Evolutionary conservation across 1,140 invertebrate species (phyloP).

Genomic region (Aphaenogaster rudis): DNA sequence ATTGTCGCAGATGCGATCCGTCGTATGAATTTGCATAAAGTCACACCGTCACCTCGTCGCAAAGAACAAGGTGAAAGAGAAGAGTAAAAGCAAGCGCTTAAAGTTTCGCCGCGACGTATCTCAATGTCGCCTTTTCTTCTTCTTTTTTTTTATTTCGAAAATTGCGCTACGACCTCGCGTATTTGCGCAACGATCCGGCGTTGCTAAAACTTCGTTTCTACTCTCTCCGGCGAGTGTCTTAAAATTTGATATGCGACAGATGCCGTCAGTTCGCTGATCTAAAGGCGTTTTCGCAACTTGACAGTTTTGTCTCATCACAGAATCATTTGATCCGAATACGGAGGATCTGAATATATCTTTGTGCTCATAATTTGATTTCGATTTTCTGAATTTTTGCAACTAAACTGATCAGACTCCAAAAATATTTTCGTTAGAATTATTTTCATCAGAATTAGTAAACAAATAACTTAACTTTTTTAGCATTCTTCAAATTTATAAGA

Average conservation of each 20-base stretch:
- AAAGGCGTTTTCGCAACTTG: background rate
- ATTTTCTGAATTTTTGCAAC: background rate
- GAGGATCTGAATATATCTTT: background rate
- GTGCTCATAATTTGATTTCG: background rate
- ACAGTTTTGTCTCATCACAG: background rate
- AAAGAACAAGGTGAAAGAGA: constrained; percentile 3
- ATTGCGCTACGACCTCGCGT: background rate
- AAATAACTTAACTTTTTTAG: background rate
- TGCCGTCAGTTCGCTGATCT: background rate
- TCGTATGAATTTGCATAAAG: constrained; percentile 14
- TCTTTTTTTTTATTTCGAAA: background rate
- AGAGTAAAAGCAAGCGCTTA: background rate
- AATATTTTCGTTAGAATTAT: background rate
- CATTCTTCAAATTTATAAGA: background rate
- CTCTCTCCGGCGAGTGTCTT: background rate
- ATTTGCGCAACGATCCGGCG: background rate
- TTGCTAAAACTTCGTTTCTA: background rate
- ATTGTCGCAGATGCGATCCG: constrained; percentile 16
- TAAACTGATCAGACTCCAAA: background rate
- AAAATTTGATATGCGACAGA: background rate
- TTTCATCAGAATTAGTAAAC: background rate
- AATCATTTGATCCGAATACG: background rate
- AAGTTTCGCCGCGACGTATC: background rate
- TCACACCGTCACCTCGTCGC: background rate
- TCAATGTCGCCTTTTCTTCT: background rate